Evolutionary conservation across 1,140 invertebrate species (phyloP).

Genomic region (Lordiphosa collinella): DNA sequence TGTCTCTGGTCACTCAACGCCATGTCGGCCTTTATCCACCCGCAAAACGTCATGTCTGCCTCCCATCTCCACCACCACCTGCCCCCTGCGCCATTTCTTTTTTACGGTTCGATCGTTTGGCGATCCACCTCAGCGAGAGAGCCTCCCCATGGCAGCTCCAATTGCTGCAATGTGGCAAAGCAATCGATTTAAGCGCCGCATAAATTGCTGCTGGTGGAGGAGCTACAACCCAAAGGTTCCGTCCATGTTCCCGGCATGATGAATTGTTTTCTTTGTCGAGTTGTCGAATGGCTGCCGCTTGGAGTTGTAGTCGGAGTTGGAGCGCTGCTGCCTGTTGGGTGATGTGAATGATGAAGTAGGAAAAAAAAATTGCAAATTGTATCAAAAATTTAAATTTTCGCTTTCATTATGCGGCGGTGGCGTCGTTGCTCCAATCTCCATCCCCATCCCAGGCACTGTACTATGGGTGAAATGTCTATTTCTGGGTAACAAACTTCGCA

Average conservation of each 20-base stretch:
- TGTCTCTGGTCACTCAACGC: slow-evolving; percentile 59
- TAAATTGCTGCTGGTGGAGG: slow-evolving; percentile 50
- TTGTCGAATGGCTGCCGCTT: slow-evolving; percentile 58
- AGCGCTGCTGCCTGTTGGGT: slow-evolving; percentile 21
- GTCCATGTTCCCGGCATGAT: slow-evolving; percentile 67
- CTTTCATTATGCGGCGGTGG: slow-evolving; percentile 67
- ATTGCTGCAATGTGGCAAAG: slow-evolving; percentile 74
- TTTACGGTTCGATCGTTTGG: slow-evolving; percentile 57
- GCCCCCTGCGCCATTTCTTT: slow-evolving; percentile 54
- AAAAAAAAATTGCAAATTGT: slow-evolving; percentile 74
- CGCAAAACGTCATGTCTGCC: slow-evolving; percentile 41
- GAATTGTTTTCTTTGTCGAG: slow-evolving; percentile 75
- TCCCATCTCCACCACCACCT: slow-evolving; percentile 9
- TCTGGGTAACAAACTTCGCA: no score
- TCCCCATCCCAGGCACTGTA: neutral
- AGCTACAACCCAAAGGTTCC: slow-evolving; percentile 56
- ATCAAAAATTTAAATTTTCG: slow-evolving; percentile 76
- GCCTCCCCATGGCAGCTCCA: slow-evolving; percentile 28
- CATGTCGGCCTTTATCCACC: slow-evolving; percentile 48
- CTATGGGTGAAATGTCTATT: no score
- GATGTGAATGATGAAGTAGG: slow-evolving; percentile 64
- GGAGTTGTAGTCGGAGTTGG: slow-evolving; percentile 10
- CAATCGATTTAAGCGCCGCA: slow-evolving; percentile 76
- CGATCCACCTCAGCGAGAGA: slow-evolving; percentile 8
- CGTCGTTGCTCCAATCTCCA: slow-evolving; percentile 1